These are phyloP conservation scores for Chaunax sp. DNA, from an alignment of 2,797 vertebrate genomes.

Conservation along the genomic window DNA sequence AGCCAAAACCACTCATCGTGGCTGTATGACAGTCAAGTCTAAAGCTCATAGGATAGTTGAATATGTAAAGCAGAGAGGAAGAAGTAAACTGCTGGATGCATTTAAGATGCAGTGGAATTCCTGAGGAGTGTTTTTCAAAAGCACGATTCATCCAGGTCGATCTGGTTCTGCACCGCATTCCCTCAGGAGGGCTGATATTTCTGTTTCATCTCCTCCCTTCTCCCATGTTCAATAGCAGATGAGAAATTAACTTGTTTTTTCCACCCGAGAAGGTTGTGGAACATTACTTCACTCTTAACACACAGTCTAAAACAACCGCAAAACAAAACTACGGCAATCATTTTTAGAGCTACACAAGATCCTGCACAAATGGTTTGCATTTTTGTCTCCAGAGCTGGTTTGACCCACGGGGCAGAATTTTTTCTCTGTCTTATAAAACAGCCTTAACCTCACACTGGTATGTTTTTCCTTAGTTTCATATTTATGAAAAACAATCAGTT, in stretches of 20 bases:
- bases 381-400: slow-evolving; percentile 25
- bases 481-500: slow-evolving; percentile 25
- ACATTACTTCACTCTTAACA: slow-evolving; percentile 27
- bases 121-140: slow-evolving; percentile 36
- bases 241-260: slow-evolving; percentile 39
- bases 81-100: slow-evolving; percentile 3
- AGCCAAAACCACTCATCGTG: slow-evolving; percentile 9
- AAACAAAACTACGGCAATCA: slow-evolving; percentile 25
- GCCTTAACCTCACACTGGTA: slow-evolving; percentile 19
- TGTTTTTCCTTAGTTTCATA: slow-evolving; percentile 21
- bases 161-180: slow-evolving; percentile 26
- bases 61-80: slow-evolving; percentile 18
- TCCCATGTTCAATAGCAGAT: slow-evolving; percentile 27
- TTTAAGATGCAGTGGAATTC: slow-evolving; percentile 11
- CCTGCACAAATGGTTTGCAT: slow-evolving; percentile 1
- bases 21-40: neutral
- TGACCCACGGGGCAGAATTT: slow-evolving; percentile 29
- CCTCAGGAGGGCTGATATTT: slow-evolving; percentile 48
- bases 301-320: slow-evolving; percentile 45
- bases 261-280: slow-evolving; percentile 28
- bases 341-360: slow-evolving; percentile 11
- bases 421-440: slow-evolving; percentile 23
- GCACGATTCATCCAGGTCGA: slow-evolving; percentile 16
- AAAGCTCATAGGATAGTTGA: slow-evolving; percentile 17
- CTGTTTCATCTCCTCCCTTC: slow-evolving; percentile 38